Conservation (phyloP, 2,888 invertebrate species). For the Herminia tarsipennalis region DNA sequence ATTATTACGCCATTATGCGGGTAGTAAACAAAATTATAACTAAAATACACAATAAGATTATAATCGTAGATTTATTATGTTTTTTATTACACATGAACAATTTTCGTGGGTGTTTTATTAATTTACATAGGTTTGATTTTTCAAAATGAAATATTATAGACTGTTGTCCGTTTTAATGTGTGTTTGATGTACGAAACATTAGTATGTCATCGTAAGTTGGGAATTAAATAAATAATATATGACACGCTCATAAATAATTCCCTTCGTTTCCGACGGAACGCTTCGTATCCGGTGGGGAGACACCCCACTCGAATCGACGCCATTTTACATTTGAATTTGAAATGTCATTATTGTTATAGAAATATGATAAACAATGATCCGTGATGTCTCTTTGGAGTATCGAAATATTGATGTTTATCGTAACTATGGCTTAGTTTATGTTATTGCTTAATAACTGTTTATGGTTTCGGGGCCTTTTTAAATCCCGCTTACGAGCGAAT, state of each 20-base stretch:
- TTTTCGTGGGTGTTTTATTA: conserved; percentile 23
- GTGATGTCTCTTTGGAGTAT: conserved; percentile 39
- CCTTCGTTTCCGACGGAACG: conserved; percentile 70
- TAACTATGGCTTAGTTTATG: conserved; percentile 33
- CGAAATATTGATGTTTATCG: conserved; percentile 37
- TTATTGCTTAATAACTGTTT: conserved; percentile 33
- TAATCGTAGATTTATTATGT: conserved; percentile 31
- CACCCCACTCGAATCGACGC: conserved; percentile 68
- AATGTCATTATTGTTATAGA: conserved; percentile 64
- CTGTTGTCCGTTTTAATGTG: conserved; percentile 49
- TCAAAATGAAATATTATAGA: conserved; percentile 21
- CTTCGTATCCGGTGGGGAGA: conserved; percentile 69
- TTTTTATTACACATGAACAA: conserved; percentile 21
- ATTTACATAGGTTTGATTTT: conserved; percentile 15
- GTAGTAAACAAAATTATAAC: conserved; percentile 24
- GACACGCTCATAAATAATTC: conserved; percentile 66
- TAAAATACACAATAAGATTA: conserved; percentile 19
- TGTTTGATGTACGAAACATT: conserved; percentile 64
- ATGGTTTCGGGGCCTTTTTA: conserved; percentile 6
- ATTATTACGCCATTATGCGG: conserved; percentile 29
- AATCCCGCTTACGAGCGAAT: no score
- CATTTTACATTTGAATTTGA: conserved; percentile 72
- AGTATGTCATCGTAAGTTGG: conserved; percentile 64
- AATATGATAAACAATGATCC: conserved; percentile 47
- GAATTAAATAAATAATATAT: conserved; percentile 70